A percentile compares a stretch with the other conserved stretches of the same genome.
Conservation (phyloP, 2,888 invertebrate species). For the Heliconius ismenius region DNA sequence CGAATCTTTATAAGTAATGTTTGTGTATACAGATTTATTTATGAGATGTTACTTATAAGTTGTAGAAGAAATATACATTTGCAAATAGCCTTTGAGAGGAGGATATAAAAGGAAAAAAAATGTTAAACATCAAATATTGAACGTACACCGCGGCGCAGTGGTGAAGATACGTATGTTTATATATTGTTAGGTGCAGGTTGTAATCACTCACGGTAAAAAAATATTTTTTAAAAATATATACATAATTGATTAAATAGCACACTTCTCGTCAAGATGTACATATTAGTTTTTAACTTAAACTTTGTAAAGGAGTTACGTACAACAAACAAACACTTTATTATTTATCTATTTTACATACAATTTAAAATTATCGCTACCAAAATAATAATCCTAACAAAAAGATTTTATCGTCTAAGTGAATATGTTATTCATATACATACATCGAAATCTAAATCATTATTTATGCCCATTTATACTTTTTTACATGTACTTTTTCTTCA, state of each 20-base stretch:
- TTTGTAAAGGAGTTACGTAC: too few relatives aligned
- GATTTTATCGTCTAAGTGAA: neutral
- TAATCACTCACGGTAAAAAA: neutral
- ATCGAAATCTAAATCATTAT: too few relatives aligned
- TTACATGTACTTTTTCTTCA: too few relatives aligned
- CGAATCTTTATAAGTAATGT: slow-evolving; percentile 1
- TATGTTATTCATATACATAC: neutral
- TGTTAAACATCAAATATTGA: slow-evolving; percentile 14
- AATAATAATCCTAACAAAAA: neutral
- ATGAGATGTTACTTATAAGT: slow-evolving; percentile 24
- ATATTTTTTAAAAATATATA: too few relatives aligned
- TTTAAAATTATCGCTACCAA: neutral
- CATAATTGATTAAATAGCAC: too few relatives aligned
- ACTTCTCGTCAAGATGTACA: too few relatives aligned
- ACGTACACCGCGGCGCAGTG: neutral
- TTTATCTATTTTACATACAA: too few relatives aligned
- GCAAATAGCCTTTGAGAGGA: slow-evolving; percentile 20
- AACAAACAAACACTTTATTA: too few relatives aligned
- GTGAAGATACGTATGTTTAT: neutral
- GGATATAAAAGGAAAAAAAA: slow-evolving; percentile 15
- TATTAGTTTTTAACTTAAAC: too few relatives aligned
- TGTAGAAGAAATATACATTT: slow-evolving; percentile 18
- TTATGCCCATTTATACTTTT: too few relatives aligned
- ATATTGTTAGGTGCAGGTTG: neutral
- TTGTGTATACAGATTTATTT: slow-evolving; percentile 26